phyloP scores from a whole-genome alignment of 2,797 vertebrate species.

The Falco peregrinus region DNA sequence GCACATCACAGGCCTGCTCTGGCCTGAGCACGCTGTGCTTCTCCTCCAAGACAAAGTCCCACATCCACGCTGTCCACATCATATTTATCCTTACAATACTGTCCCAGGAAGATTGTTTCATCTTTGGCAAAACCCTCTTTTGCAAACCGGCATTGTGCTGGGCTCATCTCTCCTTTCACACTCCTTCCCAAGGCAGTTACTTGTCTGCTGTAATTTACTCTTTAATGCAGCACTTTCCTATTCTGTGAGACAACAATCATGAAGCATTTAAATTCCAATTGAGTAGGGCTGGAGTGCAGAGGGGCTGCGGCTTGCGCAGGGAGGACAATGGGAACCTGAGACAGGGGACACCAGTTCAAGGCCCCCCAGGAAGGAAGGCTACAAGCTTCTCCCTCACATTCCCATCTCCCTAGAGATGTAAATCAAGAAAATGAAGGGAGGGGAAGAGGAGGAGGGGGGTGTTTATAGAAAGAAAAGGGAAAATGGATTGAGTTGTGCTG shows the following conservation, averaged over 20 bases:
- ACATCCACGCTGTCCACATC: not conserved
- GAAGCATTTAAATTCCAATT: slow-evolving; percentile 80
- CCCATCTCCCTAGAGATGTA: slow-evolving; percentile 79
- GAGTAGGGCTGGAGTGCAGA: slow-evolving; percentile 72
- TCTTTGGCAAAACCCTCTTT: slow-evolving; percentile 37
- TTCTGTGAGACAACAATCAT: slow-evolving; percentile 75
- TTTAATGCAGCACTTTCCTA: slow-evolving; percentile 71
- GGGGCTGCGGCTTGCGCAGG: slow-evolving; percentile 55
- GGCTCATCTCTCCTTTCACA: slow-evolving; percentile 67
- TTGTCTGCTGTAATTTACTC: slow-evolving; percentile 74
- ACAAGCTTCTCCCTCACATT: slow-evolving; percentile 75
- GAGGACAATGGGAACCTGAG: slow-evolving; percentile 71
- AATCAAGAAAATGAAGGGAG: slow-evolving; percentile 73
- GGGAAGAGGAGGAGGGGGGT: slow-evolving; percentile 66
- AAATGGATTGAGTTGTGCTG: slow-evolving; percentile 79
- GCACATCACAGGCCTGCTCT: not conserved
- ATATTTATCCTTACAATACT: not conserved
- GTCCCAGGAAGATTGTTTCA: slow-evolving; percentile 43
- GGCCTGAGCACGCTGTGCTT: not conserved
- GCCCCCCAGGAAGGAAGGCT: slow-evolving; percentile 72
- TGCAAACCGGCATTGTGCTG: slow-evolving; percentile 41
- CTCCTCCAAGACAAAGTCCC: not conserved
- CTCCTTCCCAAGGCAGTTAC: slow-evolving; percentile 65
- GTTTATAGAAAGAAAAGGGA: slow-evolving; percentile 74
- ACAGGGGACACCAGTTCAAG: slow-evolving; percentile 74